Evolutionary conservation across 2,113 vertebrate genomes (phyloP).

Genomic region (Poecile atricapillus): DNA sequence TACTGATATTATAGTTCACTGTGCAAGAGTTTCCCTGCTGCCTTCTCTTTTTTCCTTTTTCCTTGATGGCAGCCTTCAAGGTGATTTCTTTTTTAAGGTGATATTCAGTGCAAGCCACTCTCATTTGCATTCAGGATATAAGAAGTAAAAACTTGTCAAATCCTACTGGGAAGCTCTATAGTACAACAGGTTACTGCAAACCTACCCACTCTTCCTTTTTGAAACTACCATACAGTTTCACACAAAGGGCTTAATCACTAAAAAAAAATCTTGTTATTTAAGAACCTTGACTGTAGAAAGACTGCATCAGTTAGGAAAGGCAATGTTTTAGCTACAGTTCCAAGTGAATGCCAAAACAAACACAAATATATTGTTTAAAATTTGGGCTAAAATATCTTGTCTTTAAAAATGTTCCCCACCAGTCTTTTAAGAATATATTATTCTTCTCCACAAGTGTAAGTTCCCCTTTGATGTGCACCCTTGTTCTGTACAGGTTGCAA

Average conservation of each 20-base stretch:
- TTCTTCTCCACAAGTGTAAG: neutral
- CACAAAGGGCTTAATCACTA: neutral
- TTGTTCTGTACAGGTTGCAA: constrained; percentile 56
- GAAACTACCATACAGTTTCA: neutral
- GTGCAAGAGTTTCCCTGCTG: neutral
- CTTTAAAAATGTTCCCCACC: neutral
- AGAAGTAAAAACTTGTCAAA: constrained; percentile 19
- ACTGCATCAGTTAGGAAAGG: neutral
- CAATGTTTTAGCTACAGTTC: neutral
- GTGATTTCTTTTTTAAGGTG: neutral
- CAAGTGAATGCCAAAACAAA: neutral
- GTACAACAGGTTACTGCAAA: neutral
- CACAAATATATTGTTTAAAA: neutral
- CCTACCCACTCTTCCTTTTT: neutral
- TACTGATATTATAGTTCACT: neutral
- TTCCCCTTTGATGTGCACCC: constrained; percentile 4
- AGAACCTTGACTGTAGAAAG: neutral
- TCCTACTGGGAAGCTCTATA: neutral
- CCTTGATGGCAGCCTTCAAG: neutral
- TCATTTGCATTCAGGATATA: neutral
- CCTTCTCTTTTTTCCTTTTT: neutral
- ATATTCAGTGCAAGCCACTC: neutral
- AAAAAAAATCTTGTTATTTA: neutral
- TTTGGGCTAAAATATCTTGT: neutral
- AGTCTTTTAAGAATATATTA: neutral